phyloP scores from a whole-genome alignment of 2,113 vertebrate genomes.

The Lagenorhynchus albirostris region DNA sequence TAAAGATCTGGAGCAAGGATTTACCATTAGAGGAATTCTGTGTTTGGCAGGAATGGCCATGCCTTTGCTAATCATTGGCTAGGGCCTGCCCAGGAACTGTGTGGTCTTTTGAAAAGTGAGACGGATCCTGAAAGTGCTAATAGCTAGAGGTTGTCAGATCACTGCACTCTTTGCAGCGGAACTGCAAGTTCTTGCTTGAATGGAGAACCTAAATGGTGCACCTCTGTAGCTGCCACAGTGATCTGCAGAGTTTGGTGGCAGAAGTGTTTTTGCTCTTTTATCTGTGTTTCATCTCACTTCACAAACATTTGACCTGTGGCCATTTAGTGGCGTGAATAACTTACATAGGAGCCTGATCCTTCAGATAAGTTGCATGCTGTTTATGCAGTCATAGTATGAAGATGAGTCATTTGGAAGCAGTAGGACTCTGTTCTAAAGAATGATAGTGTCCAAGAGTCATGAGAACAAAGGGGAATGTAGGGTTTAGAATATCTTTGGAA shows the following conservation, averaged over 20 bases:
- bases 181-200: background rate
- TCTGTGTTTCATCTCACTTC: slow-evolving; percentile 10
- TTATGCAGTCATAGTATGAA: background rate
- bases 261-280: background rate
- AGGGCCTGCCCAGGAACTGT: background rate
- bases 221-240: background rate
- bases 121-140: background rate
- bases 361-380: background rate
- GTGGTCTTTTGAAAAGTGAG: background rate
- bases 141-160: background rate
- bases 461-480: background rate
- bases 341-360: background rate
- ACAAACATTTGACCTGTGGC: background rate
- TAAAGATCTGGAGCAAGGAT: background rate
- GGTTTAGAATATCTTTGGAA: background rate
- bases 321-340: background rate
- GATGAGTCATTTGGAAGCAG: background rate
- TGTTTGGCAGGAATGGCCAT: background rate
- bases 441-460: background rate
- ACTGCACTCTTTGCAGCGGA: background rate
- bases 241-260: background rate
- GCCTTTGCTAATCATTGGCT: background rate
- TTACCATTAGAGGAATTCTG: slow-evolving; percentile 13
- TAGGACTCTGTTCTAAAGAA: background rate
- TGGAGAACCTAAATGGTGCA: background rate